These are phyloP conservation scores for Carduelis carduelis DNA, from an alignment of 2,797 vertebrate species.

Conservation along the genomic window DNA sequence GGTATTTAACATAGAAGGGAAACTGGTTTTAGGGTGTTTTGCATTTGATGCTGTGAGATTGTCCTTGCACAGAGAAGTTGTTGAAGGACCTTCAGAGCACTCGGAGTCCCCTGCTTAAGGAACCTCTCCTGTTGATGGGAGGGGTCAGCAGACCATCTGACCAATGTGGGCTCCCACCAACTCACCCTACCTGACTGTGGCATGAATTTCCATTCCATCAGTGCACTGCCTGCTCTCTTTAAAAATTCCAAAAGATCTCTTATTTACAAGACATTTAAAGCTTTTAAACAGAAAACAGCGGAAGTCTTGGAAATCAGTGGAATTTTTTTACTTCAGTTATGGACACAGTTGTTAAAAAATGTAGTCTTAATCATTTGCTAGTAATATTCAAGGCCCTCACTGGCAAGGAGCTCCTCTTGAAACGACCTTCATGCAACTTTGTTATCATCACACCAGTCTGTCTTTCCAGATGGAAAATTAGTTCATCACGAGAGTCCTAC, in stretches of 20 bases:
- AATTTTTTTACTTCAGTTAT: not conserved
- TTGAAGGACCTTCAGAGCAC: not conserved
- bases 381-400: not conserved
- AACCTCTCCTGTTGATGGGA: not conserved
- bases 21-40: not conserved
- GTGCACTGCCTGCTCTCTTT: rapidly evolving
- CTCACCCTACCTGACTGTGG: not conserved
- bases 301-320: not conserved
- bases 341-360: not conserved
- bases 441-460: not conserved
- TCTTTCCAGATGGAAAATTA: not conserved
- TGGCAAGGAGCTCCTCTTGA: not conserved
- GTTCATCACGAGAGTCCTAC: not conserved
- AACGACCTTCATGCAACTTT: not conserved
- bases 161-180: not conserved
- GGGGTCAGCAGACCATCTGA: not conserved
- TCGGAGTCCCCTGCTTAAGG: not conserved
- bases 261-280: not conserved
- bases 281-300: not conserved
- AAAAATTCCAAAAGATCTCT: not conserved
- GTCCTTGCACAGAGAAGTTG: not conserved
- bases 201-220: not conserved
- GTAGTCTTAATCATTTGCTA: not conserved
- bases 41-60: not conserved
- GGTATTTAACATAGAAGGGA: not conserved